phyloP scores from a whole-genome alignment of 2,888 invertebrate genomes.

The Microctonus aethiopoides region DNA sequence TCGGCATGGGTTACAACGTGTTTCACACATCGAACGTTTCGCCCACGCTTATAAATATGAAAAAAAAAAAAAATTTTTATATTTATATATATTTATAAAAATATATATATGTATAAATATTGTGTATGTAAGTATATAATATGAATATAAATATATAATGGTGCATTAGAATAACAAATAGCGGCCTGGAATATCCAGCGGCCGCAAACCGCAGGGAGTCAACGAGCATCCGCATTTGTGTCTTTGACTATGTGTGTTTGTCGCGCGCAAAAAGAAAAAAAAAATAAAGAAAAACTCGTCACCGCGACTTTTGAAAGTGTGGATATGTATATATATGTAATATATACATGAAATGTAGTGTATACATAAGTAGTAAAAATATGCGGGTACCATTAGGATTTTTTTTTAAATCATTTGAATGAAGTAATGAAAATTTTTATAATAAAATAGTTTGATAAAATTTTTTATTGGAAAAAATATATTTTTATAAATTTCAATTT shows the following conservation, averaged over 20 bases:
- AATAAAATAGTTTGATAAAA: not conserved
- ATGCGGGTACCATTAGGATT: not conserved
- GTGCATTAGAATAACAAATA: slow-evolving; percentile 67
- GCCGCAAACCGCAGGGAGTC: slow-evolving; percentile 60
- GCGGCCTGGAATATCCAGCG: slow-evolving; percentile 58
- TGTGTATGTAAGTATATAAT: too few relatives aligned
- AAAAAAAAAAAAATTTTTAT: slow-evolving; percentile 47
- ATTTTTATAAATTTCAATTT: too few relatives aligned
- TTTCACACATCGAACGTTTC: slow-evolving; percentile 62
- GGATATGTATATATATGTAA: too few relatives aligned
- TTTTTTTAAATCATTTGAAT: not conserved
- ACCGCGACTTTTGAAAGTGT: not conserved
- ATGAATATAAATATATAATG: slow-evolving; percentile 58
- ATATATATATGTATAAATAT: slow-evolving; percentile 53
- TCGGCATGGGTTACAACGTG: slow-evolving; percentile 58
- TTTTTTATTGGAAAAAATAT: too few relatives aligned
- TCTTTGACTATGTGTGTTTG: slow-evolving; percentile 4
- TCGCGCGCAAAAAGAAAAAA: slow-evolving; percentile 11
- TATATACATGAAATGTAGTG: slow-evolving; percentile 2
- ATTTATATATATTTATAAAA: too few relatives aligned
- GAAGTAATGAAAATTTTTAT: not conserved
- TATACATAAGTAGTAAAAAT: not conserved
- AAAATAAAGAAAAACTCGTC: slow-evolving; percentile 21
- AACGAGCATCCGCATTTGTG: slow-evolving; percentile 39
- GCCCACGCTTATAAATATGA: slow-evolving; percentile 54